Base-by-base conservation (phyloP, 2,888 invertebrate genomes). In the Pristionchus japonicus region DNA sequence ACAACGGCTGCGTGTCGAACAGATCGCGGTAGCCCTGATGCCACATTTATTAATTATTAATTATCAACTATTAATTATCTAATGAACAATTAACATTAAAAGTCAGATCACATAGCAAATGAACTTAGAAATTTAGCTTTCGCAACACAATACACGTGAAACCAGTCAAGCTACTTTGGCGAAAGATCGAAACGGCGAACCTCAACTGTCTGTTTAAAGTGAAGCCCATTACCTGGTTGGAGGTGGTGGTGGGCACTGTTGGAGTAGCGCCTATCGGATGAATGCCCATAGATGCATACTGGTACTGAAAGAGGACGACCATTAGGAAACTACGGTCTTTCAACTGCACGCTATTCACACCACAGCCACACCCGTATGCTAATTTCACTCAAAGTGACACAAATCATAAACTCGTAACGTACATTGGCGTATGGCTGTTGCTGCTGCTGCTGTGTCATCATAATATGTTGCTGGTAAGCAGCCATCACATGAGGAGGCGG, bases 11-110 rank as follows among this genome's bases (percentile, higher is more conserved):
- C 23, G 77, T 47, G 20, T 77, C 77, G 77, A 77, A 77, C 13
- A 77, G 43, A 77, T 77, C 77, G 11, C 77, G 77, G n/a, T 77
- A 77, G 27, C 77, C 77, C 77, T 77, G 77, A 20, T 23, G n/a
- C 9, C 9, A 52, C 52, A 52, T n/a, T n/a, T 23, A 2, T n/a
- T 4, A n/a, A n/a, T 57, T 57, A n/a, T 6, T 57, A n/a, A 43
- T 9, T 43, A 43, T 11, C 6, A 57, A 20, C n/a, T 17, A 57
- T 57, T 13, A 57, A 57, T 4, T 11, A 23, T 20, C 23, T 57
- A 57, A 57, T 57, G 17, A 57, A 57, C n/a, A n/a, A n/a, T n/a
- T n/a, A n/a, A n/a, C n/a, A n/a, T n/a, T n/a, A n/a, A n/a, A n/a
- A n/a, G n/a, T n/a, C n/a, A n/a, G n/a, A n/a, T n/a, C n/a, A 57